Conservation (phyloP, 2,888 invertebrate species). For the Eutolmus rufibarbis region DNA sequence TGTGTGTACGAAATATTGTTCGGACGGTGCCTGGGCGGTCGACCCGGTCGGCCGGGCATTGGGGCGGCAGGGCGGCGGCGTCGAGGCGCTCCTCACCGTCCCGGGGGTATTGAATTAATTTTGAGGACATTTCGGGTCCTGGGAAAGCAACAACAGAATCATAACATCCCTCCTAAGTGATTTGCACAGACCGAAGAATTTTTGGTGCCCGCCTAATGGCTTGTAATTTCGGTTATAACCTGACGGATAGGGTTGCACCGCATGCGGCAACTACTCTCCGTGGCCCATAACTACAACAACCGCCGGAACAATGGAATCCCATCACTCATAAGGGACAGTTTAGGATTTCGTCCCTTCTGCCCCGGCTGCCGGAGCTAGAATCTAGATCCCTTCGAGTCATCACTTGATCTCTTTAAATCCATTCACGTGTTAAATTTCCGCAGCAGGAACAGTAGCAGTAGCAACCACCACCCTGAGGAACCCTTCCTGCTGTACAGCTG, state of each 20-base stretch:
- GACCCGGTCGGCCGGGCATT: not conserved
- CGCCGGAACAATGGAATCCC: conserved; percentile 7
- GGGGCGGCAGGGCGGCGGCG: not conserved
- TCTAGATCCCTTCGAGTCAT: not conserved
- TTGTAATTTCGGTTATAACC: conserved; percentile 32
- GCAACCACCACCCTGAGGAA: not conserved
- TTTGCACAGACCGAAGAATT: conserved; percentile 2
- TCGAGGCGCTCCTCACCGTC: not conserved
- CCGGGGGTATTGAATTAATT: conserved; percentile 35
- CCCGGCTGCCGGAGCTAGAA: not conserved
- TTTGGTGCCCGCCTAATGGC: conserved; percentile 15
- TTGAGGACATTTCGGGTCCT: conserved; percentile 17
- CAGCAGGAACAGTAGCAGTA: not conserved
- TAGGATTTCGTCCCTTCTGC: not conserved
- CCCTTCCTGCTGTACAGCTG: not conserved
- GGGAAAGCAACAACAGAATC: conserved; percentile 4
- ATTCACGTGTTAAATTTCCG: conserved; percentile 31
- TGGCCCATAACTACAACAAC: not conserved
- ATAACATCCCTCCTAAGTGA: conserved; percentile 21
- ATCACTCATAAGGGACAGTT: conserved; percentile 6
- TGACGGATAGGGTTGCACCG: conserved; percentile 1
- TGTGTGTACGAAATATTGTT: conserved; percentile 34
- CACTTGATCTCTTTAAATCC: conserved; percentile 11
- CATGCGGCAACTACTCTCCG: not conserved
- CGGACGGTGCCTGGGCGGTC: not conserved